Percentiles rank a stretch among this genome's conserved stretches.
These are phyloP conservation scores for Mamestra configurata DNA, from an alignment of 1,140 invertebrate genomes.

Conservation along the genomic window DNA sequence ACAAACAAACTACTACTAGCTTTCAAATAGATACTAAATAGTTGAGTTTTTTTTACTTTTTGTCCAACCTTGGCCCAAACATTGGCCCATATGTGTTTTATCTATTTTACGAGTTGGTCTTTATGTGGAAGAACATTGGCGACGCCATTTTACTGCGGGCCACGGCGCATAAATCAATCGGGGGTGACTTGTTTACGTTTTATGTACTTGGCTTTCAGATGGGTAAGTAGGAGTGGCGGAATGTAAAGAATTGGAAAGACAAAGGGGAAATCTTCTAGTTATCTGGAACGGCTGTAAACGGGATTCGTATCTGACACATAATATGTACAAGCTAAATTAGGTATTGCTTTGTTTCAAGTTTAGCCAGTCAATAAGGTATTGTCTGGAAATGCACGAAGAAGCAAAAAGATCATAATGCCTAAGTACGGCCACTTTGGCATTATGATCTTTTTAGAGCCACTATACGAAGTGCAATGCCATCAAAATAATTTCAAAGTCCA, in stretches of 20 bases:
- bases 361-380: too few species aligned
- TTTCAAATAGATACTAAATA: too few species aligned
- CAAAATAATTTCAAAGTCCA: too few species aligned
- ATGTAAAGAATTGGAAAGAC: slow-evolving; percentile 7
- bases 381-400: too few species aligned
- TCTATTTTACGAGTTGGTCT: slow-evolving; percentile 32
- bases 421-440: too few species aligned
- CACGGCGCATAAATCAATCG: slow-evolving; percentile 42
- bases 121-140: slow-evolving; percentile 30
- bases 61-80: slow-evolving; percentile 1
- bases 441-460: too few species aligned
- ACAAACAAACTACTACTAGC: too few species aligned
- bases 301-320: neutral
- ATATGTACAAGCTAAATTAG: too few species aligned
- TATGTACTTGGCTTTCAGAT: slow-evolving; percentile 21
- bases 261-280: neutral
- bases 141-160: slow-evolving; percentile 28
- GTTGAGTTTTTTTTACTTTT: too few species aligned
- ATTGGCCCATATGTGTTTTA: slow-evolving; percentile 11
- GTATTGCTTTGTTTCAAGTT: too few species aligned
- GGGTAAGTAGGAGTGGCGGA: slow-evolving; percentile 2
- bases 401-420: too few species aligned
- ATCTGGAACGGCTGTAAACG: neutral
- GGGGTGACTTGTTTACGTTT: slow-evolving; percentile 37
- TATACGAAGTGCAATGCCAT: too few species aligned